These are phyloP conservation scores for Microctenopoma stevenorrisi DNA, from an alignment of 2,797 vertebrate genomes.

Conservation along the genomic window DNA sequence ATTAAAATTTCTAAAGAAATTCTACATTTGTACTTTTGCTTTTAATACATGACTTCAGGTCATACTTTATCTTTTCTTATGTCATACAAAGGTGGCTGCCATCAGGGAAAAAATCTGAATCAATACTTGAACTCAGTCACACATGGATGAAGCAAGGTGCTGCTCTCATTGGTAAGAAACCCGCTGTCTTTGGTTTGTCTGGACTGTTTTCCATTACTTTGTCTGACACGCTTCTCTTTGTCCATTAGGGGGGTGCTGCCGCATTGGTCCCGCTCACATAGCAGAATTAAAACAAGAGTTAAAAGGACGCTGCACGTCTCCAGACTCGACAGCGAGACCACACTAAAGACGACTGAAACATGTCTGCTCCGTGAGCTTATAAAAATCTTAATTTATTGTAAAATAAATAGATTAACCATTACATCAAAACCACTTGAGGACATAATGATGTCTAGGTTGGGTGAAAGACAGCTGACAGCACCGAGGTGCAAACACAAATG, in stretches of 20 bases:
- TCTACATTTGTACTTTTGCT: too few relatives aligned
- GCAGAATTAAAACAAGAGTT: constrained; percentile 66
- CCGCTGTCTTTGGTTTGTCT: not conserved
- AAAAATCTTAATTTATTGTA: constrained; percentile 77
- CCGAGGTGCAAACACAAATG: constrained; percentile 33
- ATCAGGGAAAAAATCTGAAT: constrained; percentile 26
- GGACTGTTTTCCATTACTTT: not conserved
- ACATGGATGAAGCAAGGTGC: constrained; percentile 83
- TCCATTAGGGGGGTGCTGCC: constrained; percentile 85
- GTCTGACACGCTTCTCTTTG: constrained; percentile 1
- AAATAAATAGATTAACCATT: constrained; percentile 70
- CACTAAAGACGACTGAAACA: not conserved
- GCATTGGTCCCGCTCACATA: constrained; percentile 77
- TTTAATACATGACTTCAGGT: not conserved
- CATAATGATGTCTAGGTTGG: constrained; percentile 46
- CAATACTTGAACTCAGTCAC: constrained; percentile 61
- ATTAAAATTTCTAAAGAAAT: too few relatives aligned
- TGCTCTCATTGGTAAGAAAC: constrained; percentile 81
- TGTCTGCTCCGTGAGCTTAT: constrained; percentile 23
- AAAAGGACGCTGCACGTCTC: constrained; percentile 26
- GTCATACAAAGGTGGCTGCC: constrained; percentile 69
- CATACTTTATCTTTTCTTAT: not conserved
- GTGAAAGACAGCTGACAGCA: constrained; percentile 38
- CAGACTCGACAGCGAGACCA: not conserved
- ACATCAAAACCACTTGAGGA: constrained; percentile 45